phyloP scores from a whole-genome alignment of 2,113 vertebrate species.

The Python bivittatus region DNA sequence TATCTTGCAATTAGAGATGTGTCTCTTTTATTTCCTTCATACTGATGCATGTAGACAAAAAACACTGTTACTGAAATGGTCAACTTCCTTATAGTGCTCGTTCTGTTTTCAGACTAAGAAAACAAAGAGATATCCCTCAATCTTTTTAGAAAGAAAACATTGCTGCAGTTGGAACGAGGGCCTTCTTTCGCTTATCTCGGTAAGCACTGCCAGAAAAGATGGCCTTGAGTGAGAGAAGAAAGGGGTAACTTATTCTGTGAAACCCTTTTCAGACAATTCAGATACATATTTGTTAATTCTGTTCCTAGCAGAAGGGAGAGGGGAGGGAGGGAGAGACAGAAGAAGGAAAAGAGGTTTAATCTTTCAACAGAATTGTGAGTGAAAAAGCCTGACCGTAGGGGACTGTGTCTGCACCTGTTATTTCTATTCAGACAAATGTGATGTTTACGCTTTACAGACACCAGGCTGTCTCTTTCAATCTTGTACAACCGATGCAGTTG shows the following conservation, averaged over 20 bases:
- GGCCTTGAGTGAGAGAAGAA: conserved; percentile 58
- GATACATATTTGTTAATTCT: conserved; percentile 52
- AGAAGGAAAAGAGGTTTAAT: conserved; percentile 13
- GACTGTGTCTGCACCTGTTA: conserved; percentile 16
- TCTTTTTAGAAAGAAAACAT: conserved; percentile 65
- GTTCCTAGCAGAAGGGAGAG: conserved; percentile 45
- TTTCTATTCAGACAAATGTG: conserved; percentile 61
- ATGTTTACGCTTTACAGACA: conserved; percentile 51
- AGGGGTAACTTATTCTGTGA: conserved; percentile 40
- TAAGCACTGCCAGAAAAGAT: conserved; percentile 15
- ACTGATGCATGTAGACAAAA: conserved; percentile 67
- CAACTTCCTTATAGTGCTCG: conserved; percentile 68
- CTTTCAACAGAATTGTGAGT: not conserved
- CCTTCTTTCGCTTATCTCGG: conserved; percentile 39
- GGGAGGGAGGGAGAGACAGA: conserved; percentile 33
- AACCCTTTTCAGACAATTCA: conserved; percentile 49
- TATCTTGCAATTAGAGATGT: conserved; percentile 58
- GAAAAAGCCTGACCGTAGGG: conserved; percentile 3
- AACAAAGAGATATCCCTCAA: conserved; percentile 61
- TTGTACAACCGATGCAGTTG: conserved; percentile 54
- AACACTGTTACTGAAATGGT: conserved; percentile 68
- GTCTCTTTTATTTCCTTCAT: conserved; percentile 77
- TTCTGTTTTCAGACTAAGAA: conserved; percentile 60
- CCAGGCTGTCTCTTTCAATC: conserved; percentile 60
- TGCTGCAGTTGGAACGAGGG: conserved; percentile 29